Conservation (phyloP, 1,140 invertebrate species). For the Zaprionus ghesquierei region DNA sequence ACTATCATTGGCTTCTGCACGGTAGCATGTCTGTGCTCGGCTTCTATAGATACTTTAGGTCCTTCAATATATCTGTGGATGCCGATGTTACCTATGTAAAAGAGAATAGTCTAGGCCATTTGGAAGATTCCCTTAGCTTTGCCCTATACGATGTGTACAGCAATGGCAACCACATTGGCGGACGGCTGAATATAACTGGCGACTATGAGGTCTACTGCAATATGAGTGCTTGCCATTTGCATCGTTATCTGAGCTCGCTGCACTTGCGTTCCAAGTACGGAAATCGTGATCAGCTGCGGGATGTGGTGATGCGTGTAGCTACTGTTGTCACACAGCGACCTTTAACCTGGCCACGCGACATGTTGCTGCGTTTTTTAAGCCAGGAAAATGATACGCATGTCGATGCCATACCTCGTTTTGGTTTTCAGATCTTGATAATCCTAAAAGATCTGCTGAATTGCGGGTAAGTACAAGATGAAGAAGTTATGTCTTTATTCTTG, state of each 20-base stretch:
- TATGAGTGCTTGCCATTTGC: constrained; percentile 6
- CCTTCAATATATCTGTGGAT: constrained; percentile 66
- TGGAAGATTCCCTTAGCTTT: constrained; percentile 5
- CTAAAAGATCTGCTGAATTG: constrained; percentile 55
- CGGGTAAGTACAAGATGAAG: constrained; percentile 14
- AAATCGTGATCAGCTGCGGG: constrained; percentile 58
- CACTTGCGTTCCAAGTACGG: constrained; percentile 54
- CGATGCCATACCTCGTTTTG: constrained; percentile 58
- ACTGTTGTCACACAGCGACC: constrained; percentile 66
- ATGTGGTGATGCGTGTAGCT: constrained; percentile 64
- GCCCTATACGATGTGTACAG: constrained; percentile 68
- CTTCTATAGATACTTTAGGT: constrained; percentile 43
- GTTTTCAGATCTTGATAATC: constrained; percentile 50
- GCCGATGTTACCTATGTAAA: constrained; percentile 59
- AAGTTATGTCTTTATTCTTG: neutral
- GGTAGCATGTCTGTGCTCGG: constrained; percentile 2
- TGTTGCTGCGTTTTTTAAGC: constrained; percentile 34
- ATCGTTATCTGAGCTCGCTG: constrained; percentile 49
- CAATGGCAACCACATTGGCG: constrained; percentile 72
- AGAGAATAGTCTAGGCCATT: neutral
- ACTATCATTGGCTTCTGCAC: constrained; percentile 73
- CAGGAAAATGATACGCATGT: constrained; percentile 56
- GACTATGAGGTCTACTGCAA: constrained; percentile 56
- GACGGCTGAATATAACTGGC: constrained; percentile 63
- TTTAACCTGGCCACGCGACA: constrained; percentile 28